phyloP scores from a whole-genome alignment of 2,797 vertebrate genomes.

The Karalla daura region DNA sequence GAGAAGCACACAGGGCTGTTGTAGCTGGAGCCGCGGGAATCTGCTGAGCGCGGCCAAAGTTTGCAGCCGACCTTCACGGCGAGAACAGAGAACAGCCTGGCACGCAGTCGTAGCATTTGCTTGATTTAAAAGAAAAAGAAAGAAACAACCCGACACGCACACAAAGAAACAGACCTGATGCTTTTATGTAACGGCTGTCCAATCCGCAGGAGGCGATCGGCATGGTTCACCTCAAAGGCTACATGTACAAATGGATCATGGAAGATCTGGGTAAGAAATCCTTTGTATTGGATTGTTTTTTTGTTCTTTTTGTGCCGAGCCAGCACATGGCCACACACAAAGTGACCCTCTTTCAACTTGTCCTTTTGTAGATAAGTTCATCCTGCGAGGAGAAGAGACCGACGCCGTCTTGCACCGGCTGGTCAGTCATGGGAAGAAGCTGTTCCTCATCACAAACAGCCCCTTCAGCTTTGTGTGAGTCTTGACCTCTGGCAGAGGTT shows the following conservation, averaged over 20 bases:
- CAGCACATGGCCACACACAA: neutral
- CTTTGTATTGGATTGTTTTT: no score
- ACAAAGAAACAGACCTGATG: neutral
- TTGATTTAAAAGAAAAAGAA: neutral
- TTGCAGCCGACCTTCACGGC: slow-evolving; percentile 7
- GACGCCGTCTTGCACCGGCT: slow-evolving; percentile 85
- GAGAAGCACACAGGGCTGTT: neutral
- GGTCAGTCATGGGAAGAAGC: slow-evolving; percentile 84
- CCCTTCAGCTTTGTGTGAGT: slow-evolving; percentile 92
- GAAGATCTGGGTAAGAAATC: slow-evolving; percentile 83
- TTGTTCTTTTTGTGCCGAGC: neutral
- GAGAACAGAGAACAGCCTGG: slow-evolving; percentile 31
- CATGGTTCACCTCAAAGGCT: slow-evolving; percentile 90
- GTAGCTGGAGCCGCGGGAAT: slow-evolving; percentile 45
- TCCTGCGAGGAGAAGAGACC: slow-evolving; percentile 86
- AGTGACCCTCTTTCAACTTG: neutral
- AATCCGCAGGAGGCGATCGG: slow-evolving; percentile 85
- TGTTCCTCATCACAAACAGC: slow-evolving; percentile 91
- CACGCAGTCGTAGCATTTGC: neutral
- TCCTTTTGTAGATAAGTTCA: slow-evolving; percentile 83
- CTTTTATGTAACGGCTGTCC: neutral
- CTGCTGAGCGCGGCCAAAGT: slow-evolving; percentile 35
- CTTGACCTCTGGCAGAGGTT: neutral
- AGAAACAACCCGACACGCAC: neutral
- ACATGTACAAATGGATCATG: slow-evolving; percentile 92